phyloP scores from a whole-genome alignment of 2,888 invertebrate species.

The Drosophila neotestacea region DNA sequence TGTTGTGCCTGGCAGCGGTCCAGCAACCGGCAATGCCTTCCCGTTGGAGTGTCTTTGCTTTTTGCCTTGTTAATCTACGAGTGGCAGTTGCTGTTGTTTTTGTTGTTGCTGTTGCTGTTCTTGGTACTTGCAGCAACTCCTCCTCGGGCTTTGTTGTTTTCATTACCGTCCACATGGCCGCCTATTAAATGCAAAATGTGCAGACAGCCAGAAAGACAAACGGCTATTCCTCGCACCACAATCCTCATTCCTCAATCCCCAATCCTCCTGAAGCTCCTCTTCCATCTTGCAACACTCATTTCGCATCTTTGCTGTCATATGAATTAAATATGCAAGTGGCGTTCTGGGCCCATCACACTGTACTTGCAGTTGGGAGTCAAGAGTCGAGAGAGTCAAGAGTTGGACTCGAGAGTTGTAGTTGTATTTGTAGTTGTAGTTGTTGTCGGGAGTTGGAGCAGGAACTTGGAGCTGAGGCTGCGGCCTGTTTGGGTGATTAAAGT shows the following conservation, averaged over 20 bases:
- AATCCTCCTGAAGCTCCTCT: neutral
- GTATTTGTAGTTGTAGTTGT: constrained; percentile 13
- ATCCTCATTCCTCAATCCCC: neutral
- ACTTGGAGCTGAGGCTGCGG: constrained; percentile 36
- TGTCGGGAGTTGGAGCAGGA: constrained; percentile 10
- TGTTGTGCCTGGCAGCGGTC: constrained; percentile 66
- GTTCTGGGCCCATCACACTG: constrained; percentile 28
- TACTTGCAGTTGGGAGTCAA: constrained; percentile 21
- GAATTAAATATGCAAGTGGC: constrained; percentile 78
- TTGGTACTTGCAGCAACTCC: constrained; percentile 39
- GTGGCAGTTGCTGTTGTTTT: constrained; percentile 53
- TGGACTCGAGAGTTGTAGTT: constrained; percentile 7
- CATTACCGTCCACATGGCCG: constrained; percentile 77
- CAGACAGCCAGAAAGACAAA: constrained; percentile 77
- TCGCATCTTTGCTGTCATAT: constrained; percentile 57
- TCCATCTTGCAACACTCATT: constrained; percentile 25
- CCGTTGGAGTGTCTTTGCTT: constrained; percentile 70
- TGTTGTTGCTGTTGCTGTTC: constrained; percentile 41
- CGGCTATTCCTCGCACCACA: constrained; percentile 26
- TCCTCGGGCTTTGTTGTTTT: constrained; percentile 78
- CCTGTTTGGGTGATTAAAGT: constrained; percentile 76
- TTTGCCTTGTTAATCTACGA: constrained; percentile 75
- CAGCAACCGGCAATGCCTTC: constrained; percentile 35
- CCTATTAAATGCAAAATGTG: constrained; percentile 79
- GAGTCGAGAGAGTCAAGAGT: constrained; percentile 5